Base-by-base conservation (phyloP, 2,113 vertebrate species). In the Pachyramphus minor region DNA sequence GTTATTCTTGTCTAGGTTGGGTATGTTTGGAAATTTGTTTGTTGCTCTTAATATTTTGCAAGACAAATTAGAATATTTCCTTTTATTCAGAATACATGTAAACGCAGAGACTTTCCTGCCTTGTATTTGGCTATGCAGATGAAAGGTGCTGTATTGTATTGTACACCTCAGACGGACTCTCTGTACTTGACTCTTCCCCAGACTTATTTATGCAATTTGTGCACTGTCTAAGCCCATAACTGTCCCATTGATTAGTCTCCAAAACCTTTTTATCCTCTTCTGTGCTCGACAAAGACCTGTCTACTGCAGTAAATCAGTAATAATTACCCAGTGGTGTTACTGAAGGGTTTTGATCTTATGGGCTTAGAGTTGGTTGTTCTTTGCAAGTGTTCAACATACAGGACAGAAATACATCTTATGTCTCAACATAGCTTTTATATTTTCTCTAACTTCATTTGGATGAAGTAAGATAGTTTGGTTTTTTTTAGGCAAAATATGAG, bases 341-440 rank as follows among this genome's bases (percentile, higher is more conserved):
- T 45, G n/a, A 15, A 69, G n/a, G 39, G 11, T 21, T 85, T 7
- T 35, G 53, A n/a, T 44, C 0, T 0, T 27, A 4, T 8, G 9
- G 19, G 15, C 12, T 71, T 2, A 3, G 0, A 3, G 37, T 2
- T 78, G 28, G 8, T 23, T 53, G 18, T 33, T 73, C 19, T 47
- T 84, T 41, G 19, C 14, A 60, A 45, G 78, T 12, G 12, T 78
- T 74, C 35, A 30, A 4, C 6, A 3, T 15, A 5, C 1, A 33
- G 42, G 20, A 33, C 7, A 58, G 42, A 66, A 53, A 50, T 11
- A 59, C 5, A 41, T 53, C 24, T 44, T 94, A 16, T 81, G 17
- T 17, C 19, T 67, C 12, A 55, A 7, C 3, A 12, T 20, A 78
- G 10, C 11, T 74, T 68, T 68, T 27, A 5, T 42, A 8, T 13